Percentiles rank a stretch among this genome's conserved stretches.
Conservation (phyloP, 2,888 invertebrate genomes). For the Chouioia cunea region DNA sequence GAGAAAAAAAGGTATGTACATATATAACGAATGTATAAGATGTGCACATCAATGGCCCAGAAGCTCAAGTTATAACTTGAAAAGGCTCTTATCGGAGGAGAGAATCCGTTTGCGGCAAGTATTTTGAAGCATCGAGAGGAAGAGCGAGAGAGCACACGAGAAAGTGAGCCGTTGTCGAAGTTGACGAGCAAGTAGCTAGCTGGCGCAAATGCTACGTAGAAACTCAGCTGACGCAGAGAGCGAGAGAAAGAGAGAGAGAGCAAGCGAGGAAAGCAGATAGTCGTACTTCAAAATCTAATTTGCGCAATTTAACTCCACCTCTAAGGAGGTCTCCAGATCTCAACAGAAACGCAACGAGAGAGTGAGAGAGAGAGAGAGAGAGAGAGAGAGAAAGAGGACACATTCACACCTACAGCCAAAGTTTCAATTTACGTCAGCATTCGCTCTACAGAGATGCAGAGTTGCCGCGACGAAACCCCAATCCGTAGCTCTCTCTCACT, state of each 20-base stretch:
- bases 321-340: conserved; percentile 58
- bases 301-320: conserved; percentile 60
- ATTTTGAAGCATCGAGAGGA: conserved; percentile 33
- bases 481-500: neutral
- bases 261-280: conserved; percentile 36
- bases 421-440: conserved; percentile 62
- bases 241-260: conserved; percentile 17
- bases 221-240: conserved; percentile 1
- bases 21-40: no score
- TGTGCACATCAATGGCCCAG: no score
- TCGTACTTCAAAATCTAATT: conserved; percentile 64
- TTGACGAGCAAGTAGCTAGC: conserved; percentile 3
- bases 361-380: conserved; percentile 30
- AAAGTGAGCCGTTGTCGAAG: conserved; percentile 9
- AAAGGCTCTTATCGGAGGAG: neutral
- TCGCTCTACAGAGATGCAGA: conserved; percentile 45
- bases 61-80: no score
- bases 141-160: conserved; percentile 14
- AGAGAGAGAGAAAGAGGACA: conserved; percentile 40
- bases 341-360: conserved; percentile 52
- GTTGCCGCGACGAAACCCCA: conserved; percentile 39
- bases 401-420: conserved; percentile 51
- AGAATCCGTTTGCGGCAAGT: conserved; percentile 29
- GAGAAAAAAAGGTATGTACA: neutral
- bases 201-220: neutral